Conservation (phyloP, 1,140 invertebrate species). For the Uloborus diversus region DNA sequence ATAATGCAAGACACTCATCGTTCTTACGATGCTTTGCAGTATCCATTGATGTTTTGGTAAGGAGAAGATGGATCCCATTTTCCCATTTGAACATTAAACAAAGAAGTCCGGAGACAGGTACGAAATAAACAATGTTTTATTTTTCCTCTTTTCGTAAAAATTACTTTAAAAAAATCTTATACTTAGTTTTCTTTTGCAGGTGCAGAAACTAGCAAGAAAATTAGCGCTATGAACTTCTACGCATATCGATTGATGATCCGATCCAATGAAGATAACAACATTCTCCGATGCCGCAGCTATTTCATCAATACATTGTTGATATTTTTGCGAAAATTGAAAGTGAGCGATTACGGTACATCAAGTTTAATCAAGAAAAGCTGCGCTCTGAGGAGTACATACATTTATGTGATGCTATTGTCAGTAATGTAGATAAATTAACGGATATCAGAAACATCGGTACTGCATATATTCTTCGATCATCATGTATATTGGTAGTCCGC, state of each 20-base stretch:
- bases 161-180: not conserved
- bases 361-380: not conserved
- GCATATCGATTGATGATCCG: constrained; percentile 17
- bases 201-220: not conserved
- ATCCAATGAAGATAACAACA: constrained; percentile 55
- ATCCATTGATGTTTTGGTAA: constrained; percentile 4
- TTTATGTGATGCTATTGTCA: too few relatives aligned
- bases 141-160: not conserved
- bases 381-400: not conserved
- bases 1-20: not conserved
- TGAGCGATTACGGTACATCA: not conserved
- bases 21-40: constrained; percentile 1
- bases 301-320: not conserved
- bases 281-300: too few relatives aligned
- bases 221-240: constrained; percentile 26
- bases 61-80: constrained; percentile 12
- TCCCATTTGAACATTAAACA: not conserved
- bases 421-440: constrained; percentile 37
- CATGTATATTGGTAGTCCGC: constrained; percentile 14
- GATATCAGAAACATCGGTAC: not conserved
- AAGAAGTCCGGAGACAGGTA: not conserved
- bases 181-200: not conserved
- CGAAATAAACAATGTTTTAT: not conserved
- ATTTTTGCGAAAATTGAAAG: not conserved
- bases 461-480: not conserved